phyloP scores from a whole-genome alignment of 2,888 invertebrate species.

The Philonicus albiceps region DNA sequence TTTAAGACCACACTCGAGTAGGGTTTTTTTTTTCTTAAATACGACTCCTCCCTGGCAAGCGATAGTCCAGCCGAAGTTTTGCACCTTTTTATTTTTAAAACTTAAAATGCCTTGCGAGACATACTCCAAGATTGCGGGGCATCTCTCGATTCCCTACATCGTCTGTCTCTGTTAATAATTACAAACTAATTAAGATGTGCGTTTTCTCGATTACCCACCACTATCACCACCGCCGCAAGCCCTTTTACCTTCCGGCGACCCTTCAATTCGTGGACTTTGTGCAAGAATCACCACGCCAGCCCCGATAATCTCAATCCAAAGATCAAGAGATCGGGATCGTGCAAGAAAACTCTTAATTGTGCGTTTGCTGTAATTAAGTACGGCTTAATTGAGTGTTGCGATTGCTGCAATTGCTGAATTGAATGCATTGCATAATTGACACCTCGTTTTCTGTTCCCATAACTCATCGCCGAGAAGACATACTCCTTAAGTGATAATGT shows the following conservation, averaged over 20 bases:
- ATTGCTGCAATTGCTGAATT: conserved; percentile 27
- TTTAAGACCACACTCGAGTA: conserved; percentile 26
- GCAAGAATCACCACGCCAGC: not conserved
- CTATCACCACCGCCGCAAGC: not conserved
- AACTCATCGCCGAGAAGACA: not conserved
- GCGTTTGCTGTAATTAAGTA: conserved; percentile 37
- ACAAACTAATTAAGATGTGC: conserved; percentile 39
- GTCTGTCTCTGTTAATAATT: conserved; percentile 29
- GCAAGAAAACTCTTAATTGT: conserved; percentile 25
- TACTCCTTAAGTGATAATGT: not conserved
- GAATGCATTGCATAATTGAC: conserved; percentile 25
- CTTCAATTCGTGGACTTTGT: not conserved
- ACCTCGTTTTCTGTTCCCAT: not conserved
- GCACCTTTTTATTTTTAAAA: conserved; percentile 4
- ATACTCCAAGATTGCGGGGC: not conserved
- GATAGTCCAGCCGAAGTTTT: not conserved
- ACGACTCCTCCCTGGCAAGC: not conserved
- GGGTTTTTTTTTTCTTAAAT: conserved; percentile 5
- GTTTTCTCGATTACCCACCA: conserved; percentile 9
- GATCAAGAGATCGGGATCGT: conserved; percentile 5
- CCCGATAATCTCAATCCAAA: conserved; percentile 1
- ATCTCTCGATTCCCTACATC: not conserved
- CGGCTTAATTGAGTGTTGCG: conserved; percentile 34
- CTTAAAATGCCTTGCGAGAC: not conserved
- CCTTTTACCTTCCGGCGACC: not conserved